phyloP scores from a whole-genome alignment of 2,888 invertebrate genomes.

The Apodemia zela region DNA sequence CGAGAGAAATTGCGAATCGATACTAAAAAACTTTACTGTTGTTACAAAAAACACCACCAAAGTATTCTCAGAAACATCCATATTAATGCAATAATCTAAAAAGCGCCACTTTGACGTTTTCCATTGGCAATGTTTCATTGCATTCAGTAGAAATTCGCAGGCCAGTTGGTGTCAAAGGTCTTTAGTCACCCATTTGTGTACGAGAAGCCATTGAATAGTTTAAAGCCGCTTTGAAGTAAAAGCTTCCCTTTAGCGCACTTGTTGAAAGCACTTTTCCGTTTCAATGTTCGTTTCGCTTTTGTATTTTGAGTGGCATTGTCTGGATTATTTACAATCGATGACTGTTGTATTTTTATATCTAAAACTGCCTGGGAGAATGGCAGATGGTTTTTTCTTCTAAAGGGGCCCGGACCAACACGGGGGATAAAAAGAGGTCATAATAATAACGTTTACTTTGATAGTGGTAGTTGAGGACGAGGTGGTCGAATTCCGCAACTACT shows the following conservation, averaged over 20 bases:
- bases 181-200: conserved; percentile 9
- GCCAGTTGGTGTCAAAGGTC: conserved; percentile 15
- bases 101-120: background rate
- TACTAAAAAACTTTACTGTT: too few relatives aligned
- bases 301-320: background rate
- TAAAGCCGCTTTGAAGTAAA: conserved; percentile 11
- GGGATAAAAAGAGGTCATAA: too few relatives aligned
- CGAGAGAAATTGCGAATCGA: too few relatives aligned
- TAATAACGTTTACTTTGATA: too few relatives aligned
- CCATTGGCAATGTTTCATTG: conserved; percentile 1
- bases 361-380: too few relatives aligned
- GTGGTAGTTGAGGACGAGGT: too few relatives aligned
- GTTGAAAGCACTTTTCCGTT: conserved; percentile 9
- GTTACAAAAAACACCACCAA: background rate
- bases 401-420: too few relatives aligned
- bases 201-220: conserved; percentile 16
- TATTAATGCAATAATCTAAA: background rate
- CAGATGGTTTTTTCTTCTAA: too few relatives aligned
- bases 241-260: conserved; percentile 12
- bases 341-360: too few relatives aligned
- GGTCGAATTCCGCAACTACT: too few relatives aligned
- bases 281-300: conserved; percentile 3
- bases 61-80: background rate
- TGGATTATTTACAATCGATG: conserved; percentile 1
- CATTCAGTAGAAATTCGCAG: conserved; percentile 1